Evolutionary conservation across 2,113 vertebrate genomes (phyloP).

Genomic region (Phaetusa simplex): DNA sequence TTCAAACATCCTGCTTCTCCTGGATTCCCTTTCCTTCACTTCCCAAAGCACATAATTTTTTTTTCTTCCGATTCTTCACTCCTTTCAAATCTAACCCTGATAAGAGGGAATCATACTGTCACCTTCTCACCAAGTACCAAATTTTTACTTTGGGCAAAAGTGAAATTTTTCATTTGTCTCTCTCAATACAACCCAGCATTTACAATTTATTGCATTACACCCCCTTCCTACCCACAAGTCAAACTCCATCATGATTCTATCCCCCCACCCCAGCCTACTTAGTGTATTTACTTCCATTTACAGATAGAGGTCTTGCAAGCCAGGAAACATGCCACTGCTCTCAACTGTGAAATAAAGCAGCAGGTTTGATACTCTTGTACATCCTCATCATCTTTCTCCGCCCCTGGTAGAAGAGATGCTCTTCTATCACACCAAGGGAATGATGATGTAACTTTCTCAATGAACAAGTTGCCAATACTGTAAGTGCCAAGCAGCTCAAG

Average conservation of each 20-base stretch:
- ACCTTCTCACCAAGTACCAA: neutral
- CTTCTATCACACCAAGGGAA: neutral
- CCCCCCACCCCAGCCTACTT: neutral
- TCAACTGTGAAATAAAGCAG: neutral
- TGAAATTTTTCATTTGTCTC: neutral
- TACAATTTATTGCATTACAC: neutral
- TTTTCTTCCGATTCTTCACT: neutral
- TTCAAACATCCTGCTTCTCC: neutral
- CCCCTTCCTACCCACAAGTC: neutral
- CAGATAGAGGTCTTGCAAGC: neutral
- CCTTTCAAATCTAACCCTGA: neutral
- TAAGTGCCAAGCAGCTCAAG: neutral
- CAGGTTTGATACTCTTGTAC: neutral
- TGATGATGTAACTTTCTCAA: accelerated
- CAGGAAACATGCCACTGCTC: neutral
- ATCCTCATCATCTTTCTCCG: neutral
- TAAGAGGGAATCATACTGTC: neutral
- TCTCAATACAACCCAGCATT: neutral
- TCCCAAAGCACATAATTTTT: neutral
- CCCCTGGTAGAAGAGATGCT: neutral
- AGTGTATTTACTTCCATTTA: neutral
- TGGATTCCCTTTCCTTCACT: neutral
- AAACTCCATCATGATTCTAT: neutral
- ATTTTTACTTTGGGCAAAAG: neutral
- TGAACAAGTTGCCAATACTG: neutral